phyloP scores from a whole-genome alignment of 2,797 vertebrate genomes.

The Cygnus olor region DNA sequence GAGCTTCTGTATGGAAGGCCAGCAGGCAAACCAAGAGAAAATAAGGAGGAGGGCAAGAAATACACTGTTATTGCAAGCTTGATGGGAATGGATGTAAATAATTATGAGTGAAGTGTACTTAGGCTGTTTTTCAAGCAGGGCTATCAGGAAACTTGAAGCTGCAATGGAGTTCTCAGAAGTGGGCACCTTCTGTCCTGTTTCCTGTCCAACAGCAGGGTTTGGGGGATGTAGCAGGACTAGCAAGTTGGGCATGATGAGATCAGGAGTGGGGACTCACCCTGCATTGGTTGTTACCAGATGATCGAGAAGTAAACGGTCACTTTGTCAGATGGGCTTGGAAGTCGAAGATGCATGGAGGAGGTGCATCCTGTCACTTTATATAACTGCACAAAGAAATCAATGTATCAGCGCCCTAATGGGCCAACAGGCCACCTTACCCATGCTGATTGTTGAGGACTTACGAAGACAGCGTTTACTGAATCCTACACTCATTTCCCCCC shows the following conservation, averaged over 20 bases:
- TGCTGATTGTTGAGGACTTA: fast-evolving
- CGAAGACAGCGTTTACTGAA: background rate
- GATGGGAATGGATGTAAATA: background rate
- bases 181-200: background rate
- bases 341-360: background rate
- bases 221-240: background rate
- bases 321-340: background rate
- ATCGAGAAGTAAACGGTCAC: background rate
- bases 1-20: background rate
- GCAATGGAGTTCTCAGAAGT: background rate
- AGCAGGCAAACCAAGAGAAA: background rate
- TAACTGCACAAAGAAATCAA: background rate
- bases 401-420: background rate
- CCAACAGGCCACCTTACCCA: background rate
- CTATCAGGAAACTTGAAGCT: background rate
- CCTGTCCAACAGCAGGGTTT: fast-evolving
- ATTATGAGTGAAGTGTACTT: background rate
- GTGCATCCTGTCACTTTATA: fast-evolving
- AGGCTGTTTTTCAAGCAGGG: background rate
- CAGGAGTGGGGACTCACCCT: background rate
- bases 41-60: background rate
- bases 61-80: background rate
- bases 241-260: background rate
- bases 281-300: background rate
- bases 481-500: background rate